phyloP scores from a whole-genome alignment of 2,797 vertebrate genomes.

The Clamator glandarius region DNA sequence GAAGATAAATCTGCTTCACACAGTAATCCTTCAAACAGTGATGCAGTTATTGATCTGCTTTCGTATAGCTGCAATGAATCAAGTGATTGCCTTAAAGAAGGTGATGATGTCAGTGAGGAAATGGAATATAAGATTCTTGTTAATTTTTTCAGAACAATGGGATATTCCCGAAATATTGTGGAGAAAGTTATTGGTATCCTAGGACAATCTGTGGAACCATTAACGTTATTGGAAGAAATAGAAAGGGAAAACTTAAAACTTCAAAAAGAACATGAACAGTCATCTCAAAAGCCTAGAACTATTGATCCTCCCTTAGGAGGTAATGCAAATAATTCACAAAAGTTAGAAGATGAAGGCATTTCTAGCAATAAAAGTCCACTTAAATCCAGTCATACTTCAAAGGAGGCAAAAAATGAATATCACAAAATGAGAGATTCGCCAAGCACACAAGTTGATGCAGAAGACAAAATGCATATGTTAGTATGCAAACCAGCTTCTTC shows the following conservation, averaged over 20 bases:
- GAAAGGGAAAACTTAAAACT: constrained; percentile 86
- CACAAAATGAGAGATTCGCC: not conserved
- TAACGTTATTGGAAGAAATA: constrained; percentile 91
- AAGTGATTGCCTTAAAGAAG: constrained; percentile 38
- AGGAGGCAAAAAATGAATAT: constrained; percentile 30
- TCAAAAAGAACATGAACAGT: constrained; percentile 57
- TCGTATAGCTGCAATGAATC: not conserved
- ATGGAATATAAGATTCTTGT: constrained; percentile 86
- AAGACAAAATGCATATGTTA: constrained; percentile 42
- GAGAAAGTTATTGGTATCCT: constrained; percentile 89
- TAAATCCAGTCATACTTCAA: constrained; percentile 11
- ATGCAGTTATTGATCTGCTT: constrained; percentile 31
- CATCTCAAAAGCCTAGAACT: not conserved
- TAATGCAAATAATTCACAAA: constrained; percentile 16
- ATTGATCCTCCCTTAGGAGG: not conserved
- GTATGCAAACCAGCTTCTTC: constrained; percentile 28
- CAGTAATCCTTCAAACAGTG: not conserved
- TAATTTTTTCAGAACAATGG: constrained; percentile 98
- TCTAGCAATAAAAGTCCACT: constrained; percentile 18
- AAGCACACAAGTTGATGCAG: not conserved
- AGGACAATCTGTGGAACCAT: constrained; percentile 89
- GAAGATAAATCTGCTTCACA: constrained; percentile 58
- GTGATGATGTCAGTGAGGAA: constrained; percentile 75
- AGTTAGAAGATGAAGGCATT: constrained; percentile 28
- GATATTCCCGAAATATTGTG: constrained; percentile 92